Conservation (phyloP, 2,113 vertebrate genomes). For the Silurus glanis region DNA sequence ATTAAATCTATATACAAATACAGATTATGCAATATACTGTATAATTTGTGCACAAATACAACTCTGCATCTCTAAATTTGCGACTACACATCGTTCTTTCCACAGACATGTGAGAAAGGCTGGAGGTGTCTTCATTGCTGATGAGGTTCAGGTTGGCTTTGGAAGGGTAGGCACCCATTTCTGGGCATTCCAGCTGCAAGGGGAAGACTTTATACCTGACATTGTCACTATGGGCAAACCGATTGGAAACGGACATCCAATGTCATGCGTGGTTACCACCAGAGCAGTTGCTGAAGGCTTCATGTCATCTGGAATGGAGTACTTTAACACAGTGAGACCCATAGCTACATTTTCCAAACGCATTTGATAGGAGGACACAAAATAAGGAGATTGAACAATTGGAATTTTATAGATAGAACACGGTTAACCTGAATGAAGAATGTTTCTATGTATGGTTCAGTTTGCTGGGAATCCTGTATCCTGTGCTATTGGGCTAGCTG, state of each 20-base stretch:
- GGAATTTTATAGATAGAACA: background rate
- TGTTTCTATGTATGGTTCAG: conserved; percentile 63
- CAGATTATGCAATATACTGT: background rate
- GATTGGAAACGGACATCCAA: conserved; percentile 94
- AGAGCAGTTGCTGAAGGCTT: conserved; percentile 88
- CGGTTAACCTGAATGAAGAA: background rate
- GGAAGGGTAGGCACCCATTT: conserved; percentile 88
- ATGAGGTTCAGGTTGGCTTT: conserved; percentile 97
- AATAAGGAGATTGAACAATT: background rate
- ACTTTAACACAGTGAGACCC: conserved; percentile 89
- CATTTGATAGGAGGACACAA: background rate
- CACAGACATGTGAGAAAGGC: conserved; percentile 79
- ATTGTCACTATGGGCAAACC: conserved; percentile 98
- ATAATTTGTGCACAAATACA: background rate
- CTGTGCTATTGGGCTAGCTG: conserved; percentile 89
- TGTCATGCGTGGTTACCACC: conserved; percentile 96
- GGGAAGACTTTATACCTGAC: conserved; percentile 89
- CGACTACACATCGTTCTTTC: background rate
- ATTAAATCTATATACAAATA: background rate
- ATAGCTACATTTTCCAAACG: background rate
- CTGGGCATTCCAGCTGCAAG: conserved; percentile 94
- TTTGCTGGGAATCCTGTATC: conserved; percentile 97
- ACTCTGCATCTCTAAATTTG: background rate
- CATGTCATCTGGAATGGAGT: conserved; percentile 85
- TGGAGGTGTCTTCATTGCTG: conserved; percentile 89